Evolutionary conservation across 92 coral and sea anemone genomes (phyloP).

Genomic region (Zoanthus sociatus): DNA sequence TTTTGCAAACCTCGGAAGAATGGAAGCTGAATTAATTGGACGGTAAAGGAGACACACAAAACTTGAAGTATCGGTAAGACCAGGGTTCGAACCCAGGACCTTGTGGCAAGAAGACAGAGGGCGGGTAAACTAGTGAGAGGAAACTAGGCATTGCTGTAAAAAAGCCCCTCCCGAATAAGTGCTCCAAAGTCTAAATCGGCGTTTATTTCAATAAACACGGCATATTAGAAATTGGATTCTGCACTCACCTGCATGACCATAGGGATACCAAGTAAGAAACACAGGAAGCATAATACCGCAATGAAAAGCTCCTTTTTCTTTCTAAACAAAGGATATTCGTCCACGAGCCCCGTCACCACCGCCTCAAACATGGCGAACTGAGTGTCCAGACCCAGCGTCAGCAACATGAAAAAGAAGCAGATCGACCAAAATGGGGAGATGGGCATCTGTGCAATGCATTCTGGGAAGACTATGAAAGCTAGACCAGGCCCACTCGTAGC

Average conservation of each 20-base stretch:
- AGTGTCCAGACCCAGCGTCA: slow-evolving; percentile 97
- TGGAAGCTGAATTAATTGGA: no score
- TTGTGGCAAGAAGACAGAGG: no score
- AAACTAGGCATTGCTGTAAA: no score
- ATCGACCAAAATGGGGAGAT: slow-evolving; percentile 98
- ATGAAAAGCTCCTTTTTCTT: slow-evolving; percentile 90
- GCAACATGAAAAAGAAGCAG: slow-evolving; percentile 95
- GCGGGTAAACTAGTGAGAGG: no score
- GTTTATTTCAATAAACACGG: no score
- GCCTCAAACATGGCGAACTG: slow-evolving; percentile 99
- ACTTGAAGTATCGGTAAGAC: no score
- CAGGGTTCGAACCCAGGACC: no score
- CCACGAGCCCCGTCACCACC: slow-evolving; percentile 98
- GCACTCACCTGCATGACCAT: slow-evolving; percentile 79
- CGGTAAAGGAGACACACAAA: no score
- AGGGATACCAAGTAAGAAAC: slow-evolving; percentile 91
- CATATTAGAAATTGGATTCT: neutral
- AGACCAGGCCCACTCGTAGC: slow-evolving; percentile 98
- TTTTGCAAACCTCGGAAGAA: no score
- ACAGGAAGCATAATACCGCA: slow-evolving; percentile 80
- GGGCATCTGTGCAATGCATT: slow-evolving; percentile 99
- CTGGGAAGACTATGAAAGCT: slow-evolving; percentile 99
- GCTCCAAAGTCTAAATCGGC: no score
- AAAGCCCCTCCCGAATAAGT: no score
- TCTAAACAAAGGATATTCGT: slow-evolving; percentile 86